A percentile compares a stretch with the other conserved stretches of the same genome.
phyloP scores from a whole-genome alignment of 2,113 vertebrate species.

The Reinhardtius hippoglossoides region DNA sequence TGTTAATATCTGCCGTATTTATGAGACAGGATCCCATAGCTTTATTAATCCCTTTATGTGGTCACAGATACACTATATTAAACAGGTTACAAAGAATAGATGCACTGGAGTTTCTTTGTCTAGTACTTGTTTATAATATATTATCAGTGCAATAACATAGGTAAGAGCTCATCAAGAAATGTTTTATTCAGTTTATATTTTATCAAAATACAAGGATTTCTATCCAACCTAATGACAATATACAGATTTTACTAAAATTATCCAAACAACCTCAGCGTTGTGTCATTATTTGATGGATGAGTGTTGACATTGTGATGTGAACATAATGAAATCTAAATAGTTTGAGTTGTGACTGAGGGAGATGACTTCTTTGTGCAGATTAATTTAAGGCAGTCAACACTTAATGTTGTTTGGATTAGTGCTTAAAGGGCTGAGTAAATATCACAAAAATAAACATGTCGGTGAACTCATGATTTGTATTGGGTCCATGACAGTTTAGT shows the following conservation, averaged over 20 bases:
- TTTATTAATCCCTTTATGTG: too few species aligned
- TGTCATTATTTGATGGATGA: background rate
- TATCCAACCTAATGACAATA: background rate
- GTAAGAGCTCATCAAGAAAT: too few species aligned
- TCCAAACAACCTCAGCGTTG: too few species aligned
- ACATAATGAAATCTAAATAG: too few species aligned
- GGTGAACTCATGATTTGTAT: background rate
- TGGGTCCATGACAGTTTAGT: background rate
- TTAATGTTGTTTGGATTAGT: slow-evolving; percentile 1
- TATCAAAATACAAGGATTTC: background rate
- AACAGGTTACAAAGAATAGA: too few species aligned
- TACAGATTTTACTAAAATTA: background rate
- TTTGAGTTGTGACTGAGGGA: background rate
- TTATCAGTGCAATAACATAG: background rate
- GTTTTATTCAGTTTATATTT: background rate
- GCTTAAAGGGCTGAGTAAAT: background rate
- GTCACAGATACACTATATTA: too few species aligned
- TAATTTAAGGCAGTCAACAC: background rate
- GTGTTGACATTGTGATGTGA: background rate
- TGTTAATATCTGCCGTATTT: too few species aligned
- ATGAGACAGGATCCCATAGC: too few species aligned
- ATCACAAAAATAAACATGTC: background rate
- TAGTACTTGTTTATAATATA: too few species aligned
- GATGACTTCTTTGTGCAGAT: slow-evolving; percentile 4
- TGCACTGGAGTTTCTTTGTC: too few species aligned